Evolutionary conservation across 2,797 vertebrate species (phyloP), one percentile per base, ranked within the genome.

Genomic region (Salmo trutta): DNA sequence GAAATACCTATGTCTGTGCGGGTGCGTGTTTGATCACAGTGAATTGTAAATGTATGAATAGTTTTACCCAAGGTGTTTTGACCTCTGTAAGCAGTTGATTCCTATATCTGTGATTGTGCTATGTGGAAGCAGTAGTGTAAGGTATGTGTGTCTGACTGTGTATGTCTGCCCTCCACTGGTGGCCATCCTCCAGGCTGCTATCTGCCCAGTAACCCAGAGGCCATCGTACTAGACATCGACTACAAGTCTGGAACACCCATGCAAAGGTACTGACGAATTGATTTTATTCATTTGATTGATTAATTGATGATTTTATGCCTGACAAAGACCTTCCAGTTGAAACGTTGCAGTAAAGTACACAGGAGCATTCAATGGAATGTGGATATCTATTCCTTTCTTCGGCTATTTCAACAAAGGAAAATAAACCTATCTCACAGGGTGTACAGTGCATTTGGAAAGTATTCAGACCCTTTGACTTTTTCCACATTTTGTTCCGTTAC

Each of bases 191-290:
- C 74, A 99, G 97, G 98, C 78, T 99, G 98, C 82, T 99, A 99
- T 86, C 92, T 99, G 56, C 98, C 98, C 5, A 99, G 98, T 90
- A 99, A 99, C 82, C 98, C 98, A 5, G 98, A 99, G 87, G 97
- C 98, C 29, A 98, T 99, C 0, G 98, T 99, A 71, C 88, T 99
- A 75, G 98, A 99, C 90, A 99, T 99, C 0, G 98, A 99, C 92
- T 99, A 98, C 89, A 98, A 97, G 87, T 99, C 98, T 5, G 98
- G 98, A 83, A 98, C 97, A 0, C 98, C 98, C 3, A 99, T 99
- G 98, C 98, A 99, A 87, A 97, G 96, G 96, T 97, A 74, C 69
- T 47, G 1, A 47, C 41, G 0, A 3, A 47, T 2, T 47, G 41
- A 47, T 47, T 47, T 47, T 3, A 47, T 47, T 47, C 8, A 47